Base-by-base conservation (phyloP, 2,797 vertebrate genomes). In the Argentina silus region DNA sequence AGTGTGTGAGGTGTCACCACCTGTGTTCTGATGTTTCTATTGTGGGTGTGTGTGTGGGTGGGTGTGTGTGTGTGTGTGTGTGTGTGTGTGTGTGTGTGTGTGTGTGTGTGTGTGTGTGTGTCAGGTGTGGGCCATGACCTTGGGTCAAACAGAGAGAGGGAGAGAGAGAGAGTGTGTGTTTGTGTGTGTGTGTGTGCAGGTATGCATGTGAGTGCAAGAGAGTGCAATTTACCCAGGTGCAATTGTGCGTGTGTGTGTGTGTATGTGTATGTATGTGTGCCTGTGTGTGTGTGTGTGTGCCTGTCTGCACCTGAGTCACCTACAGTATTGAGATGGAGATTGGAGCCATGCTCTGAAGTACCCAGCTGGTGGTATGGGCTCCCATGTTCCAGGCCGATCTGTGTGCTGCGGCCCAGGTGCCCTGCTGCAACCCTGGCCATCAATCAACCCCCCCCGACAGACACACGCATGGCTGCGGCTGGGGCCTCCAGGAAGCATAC, bases 361-460 rank as follows among this genome's bases (percentile, higher is more conserved):
- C 70, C 78, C 78, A 73, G 79, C 79, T 78, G 83, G 68, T 51
- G 66, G 23, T 21, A 53, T 59, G 76, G 76, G 76, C 81, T 76
- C 70, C 53, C 72, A 21, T 27, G 75, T 19, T 50, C 73, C 64
- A 2, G 66, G 69, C 82, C 48, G 53, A 74, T 81, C 69, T 50
- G 48, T 81, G 82, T 78, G 81, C 86, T 80, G 68, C 82, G 84
- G 88, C 83, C 86, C 78, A 76, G 78, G 70, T 87, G 87, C 81
- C 84, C 86, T 80, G 76, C 74, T 61, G 53, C 82, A 83, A 88
- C 89, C 86, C 86, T 70, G 44, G 80, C 84, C 85, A 91, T 93
- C 92, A 91, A 90, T 92, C 90, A 90, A 68, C 45, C 74, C 66
- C 76, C 79, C 73, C 70, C 82, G 88, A 89, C 88, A 90, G 84